Conservation (phyloP, 2,797 vertebrate species). For the Philypnodon macrostomus region DNA sequence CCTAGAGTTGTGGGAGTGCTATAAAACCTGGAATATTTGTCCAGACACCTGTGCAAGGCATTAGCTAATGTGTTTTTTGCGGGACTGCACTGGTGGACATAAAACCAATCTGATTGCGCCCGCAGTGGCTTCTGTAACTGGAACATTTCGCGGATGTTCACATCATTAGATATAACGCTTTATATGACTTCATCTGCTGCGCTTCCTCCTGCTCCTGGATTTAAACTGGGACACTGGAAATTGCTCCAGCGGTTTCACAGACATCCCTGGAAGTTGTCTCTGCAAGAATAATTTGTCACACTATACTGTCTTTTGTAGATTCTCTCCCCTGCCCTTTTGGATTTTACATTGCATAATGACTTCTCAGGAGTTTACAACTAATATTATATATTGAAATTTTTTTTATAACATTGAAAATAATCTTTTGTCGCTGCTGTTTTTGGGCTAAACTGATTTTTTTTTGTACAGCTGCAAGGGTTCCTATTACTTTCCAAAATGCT, state of each 20-base stretch:
- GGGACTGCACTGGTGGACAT: constrained; percentile 12
- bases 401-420: too few species aligned
- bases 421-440: too few species aligned
- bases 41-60: constrained; percentile 63
- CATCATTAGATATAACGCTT: constrained; percentile 20
- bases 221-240: constrained; percentile 30
- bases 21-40: constrained; percentile 41
- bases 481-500: not conserved
- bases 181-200: constrained; percentile 41
- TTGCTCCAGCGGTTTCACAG: constrained; percentile 35
- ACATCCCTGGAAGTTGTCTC: constrained; percentile 35
- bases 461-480: not conserved
- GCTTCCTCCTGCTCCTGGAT: constrained; percentile 43
- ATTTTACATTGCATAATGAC: not conserved
- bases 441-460: too few species aligned
- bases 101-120: constrained; percentile 33
- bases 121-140: constrained; percentile 26
- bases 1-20: constrained; percentile 22
- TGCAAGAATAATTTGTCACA: constrained; percentile 19
- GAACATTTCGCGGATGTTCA: constrained; percentile 33
- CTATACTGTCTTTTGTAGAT: constrained; percentile 16
- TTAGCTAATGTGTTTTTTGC: constrained; percentile 31
- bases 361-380: not conserved
- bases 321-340: constrained; percentile 4
- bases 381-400: too few species aligned